A percentile compares a stretch with the other conserved stretches of the same genome.
Evolutionary conservation across 2,888 invertebrate genomes (phyloP).

Genomic region (Ectobius pallidus): DNA sequence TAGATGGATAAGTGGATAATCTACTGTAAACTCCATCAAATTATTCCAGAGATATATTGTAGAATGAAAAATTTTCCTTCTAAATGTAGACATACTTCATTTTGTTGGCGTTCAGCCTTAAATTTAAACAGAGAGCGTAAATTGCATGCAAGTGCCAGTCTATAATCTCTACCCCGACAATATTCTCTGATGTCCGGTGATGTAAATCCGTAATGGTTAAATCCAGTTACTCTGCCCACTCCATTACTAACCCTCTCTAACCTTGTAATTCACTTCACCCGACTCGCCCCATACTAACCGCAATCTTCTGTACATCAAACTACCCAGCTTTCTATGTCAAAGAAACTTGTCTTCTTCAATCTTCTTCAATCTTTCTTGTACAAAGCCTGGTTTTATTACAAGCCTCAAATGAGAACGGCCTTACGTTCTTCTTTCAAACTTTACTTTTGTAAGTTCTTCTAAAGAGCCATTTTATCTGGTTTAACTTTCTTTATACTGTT

Average conservation of each 20-base stretch:
- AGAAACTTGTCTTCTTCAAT: background rate
- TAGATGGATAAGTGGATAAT: too few species aligned
- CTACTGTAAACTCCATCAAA: too few species aligned
- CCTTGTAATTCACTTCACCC: background rate
- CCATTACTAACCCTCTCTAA: background rate
- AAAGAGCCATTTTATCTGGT: background rate
- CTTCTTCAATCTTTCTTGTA: constrained; percentile 1
- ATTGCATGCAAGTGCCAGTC: background rate
- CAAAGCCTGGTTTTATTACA: background rate
- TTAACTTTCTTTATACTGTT: background rate
- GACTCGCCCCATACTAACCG: too few species aligned
- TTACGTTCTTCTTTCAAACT: background rate
- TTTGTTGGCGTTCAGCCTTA: too few species aligned
- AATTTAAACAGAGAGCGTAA: background rate
- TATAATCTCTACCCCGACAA: background rate
- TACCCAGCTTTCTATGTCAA: background rate
- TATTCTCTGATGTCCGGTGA: background rate
- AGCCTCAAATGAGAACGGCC: background rate
- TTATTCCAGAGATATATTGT: too few species aligned
- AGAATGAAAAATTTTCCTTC: too few species aligned
- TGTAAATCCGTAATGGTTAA: background rate
- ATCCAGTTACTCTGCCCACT: background rate
- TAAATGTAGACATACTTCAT: too few species aligned
- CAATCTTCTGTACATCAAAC: background rate
- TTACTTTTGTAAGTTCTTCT: background rate